These are phyloP conservation scores for Coelinius sp. DNA, from an alignment of 2,888 invertebrate species.

Conservation along the genomic window DNA sequence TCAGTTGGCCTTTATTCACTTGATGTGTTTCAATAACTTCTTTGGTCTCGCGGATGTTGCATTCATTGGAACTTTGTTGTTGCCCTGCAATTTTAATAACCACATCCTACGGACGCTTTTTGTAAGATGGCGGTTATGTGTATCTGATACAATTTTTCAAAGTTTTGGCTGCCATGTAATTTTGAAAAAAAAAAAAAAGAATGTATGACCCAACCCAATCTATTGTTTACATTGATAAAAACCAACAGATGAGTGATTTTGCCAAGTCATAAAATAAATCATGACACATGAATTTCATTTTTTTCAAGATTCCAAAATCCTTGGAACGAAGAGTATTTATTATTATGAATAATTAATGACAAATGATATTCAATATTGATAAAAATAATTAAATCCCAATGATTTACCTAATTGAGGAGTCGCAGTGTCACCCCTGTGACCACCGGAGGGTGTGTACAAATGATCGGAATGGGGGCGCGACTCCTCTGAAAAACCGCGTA, in stretches of 20 bases:
- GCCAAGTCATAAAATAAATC: too few relatives aligned
- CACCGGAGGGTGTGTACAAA: slow-evolving; percentile 51
- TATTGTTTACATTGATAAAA: slow-evolving; percentile 12
- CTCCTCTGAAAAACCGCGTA: slow-evolving; percentile 36
- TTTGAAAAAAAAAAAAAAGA: too few relatives aligned
- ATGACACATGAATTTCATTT: too few relatives aligned
- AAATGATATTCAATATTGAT: too few relatives aligned
- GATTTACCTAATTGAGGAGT: neutral
- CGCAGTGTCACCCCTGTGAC: neutral
- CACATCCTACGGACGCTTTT: slow-evolving; percentile 64
- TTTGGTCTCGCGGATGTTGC: slow-evolving; percentile 59
- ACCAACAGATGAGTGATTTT: neutral
- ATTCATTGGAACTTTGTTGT: slow-evolving; percentile 48
- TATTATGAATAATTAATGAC: too few relatives aligned
- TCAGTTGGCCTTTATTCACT: slow-evolving; percentile 12
- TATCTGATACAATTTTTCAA: slow-evolving; percentile 27
- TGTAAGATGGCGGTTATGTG: slow-evolving; percentile 58
- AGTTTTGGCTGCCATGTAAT: slow-evolving; percentile 66
- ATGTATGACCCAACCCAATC: neutral
- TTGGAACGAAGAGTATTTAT: too few relatives aligned
- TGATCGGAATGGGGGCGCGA: slow-evolving; percentile 70
- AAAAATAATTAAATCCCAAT: neutral
- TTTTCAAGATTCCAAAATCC: too few relatives aligned
- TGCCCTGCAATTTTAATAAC: slow-evolving; percentile 67
- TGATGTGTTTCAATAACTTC: slow-evolving; percentile 15